phyloP scores from a whole-genome alignment of 2,113 vertebrate genomes.

The Carassius auratus region DNA sequence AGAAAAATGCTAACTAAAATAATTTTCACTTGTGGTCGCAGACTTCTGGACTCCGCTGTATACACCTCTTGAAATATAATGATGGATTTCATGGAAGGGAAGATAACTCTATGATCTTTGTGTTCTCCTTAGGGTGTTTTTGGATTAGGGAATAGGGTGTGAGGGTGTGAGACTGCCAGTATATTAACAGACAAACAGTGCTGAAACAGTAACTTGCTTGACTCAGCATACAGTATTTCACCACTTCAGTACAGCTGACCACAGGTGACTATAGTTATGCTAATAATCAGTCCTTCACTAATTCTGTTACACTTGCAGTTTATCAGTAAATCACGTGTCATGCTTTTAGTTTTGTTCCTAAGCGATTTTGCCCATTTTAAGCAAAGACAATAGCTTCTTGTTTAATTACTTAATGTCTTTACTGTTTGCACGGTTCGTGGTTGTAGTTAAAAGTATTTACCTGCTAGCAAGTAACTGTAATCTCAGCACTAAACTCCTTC shows the following conservation, averaged over 20 bases:
- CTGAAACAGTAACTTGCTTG: neutral
- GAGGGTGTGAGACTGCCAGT: neutral
- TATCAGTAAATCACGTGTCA: neutral
- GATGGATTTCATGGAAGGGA: neutral
- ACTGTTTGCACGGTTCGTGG: too few relatives aligned
- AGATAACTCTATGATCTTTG: neutral
- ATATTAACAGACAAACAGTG: neutral
- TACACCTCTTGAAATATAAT: neutral
- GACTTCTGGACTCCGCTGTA: neutral
- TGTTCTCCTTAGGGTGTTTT: neutral
- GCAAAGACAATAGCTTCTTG: too few relatives aligned
- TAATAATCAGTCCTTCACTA: neutral
- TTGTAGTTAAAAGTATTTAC: neutral
- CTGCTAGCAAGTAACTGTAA: neutral
- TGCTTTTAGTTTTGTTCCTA: neutral
- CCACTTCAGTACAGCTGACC: neutral
- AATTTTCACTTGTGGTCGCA: neutral
- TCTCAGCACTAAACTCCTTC: neutral
- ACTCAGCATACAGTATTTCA: constrained; percentile 41
- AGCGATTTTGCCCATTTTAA: too few relatives aligned
- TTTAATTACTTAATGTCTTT: too few relatives aligned
- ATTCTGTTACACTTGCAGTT: neutral
- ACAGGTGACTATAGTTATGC: neutral
- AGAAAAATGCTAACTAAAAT: neutral
- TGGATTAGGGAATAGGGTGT: neutral